Percentiles rank a stretch among this genome's conserved stretches.
Conservation (phyloP, 2,113 vertebrate genomes). For the mouse (Mus musculus) region GRCm39 chr3:151170501-151171000, state of each 20-base stretch:
- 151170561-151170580: neutral
- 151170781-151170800: neutral
- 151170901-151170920: neutral
- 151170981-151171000: neutral
- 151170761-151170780: neutral
- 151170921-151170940: neutral
- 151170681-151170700: neutral
- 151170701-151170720: neutral
- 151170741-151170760: neutral
- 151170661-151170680: neutral
- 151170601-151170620: neutral
- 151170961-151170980: rapidly evolving
- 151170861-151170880: rapidly evolving
- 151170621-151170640: conserved; percentile 9
- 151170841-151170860: neutral
- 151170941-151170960: neutral
- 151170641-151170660: neutral
- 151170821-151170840: neutral
- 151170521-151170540: neutral
- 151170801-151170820: neutral
- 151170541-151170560: neutral
- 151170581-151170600: neutral
- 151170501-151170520: neutral
- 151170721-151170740: neutral
- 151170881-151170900: neutral